These are phyloP conservation scores for Pocillopora meandrina DNA, from an alignment of 92 coral and sea anemone genomes.

Conservation along the genomic window DNA sequence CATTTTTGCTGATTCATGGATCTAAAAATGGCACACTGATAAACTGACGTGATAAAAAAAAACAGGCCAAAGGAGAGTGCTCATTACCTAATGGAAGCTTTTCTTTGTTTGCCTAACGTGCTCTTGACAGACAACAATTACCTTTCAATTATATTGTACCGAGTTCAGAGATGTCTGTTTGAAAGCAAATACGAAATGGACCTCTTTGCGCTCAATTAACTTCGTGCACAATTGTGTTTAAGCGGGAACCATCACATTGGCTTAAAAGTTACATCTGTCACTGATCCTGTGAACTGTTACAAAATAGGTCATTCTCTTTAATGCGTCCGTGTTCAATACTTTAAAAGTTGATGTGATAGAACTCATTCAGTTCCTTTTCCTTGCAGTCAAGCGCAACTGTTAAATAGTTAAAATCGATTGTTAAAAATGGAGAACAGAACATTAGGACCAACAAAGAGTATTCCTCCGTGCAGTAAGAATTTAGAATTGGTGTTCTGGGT, in stretches of 20 bases:
- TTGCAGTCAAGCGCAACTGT: background rate
- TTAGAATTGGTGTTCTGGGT: slow-evolving; percentile 62
- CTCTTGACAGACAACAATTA: too few relatives aligned
- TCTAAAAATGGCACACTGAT: too few relatives aligned
- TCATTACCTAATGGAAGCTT: too few relatives aligned
- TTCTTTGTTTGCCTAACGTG: too few relatives aligned
- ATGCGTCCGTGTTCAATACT: background rate
- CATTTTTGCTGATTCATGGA: too few relatives aligned
- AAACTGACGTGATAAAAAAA: too few relatives aligned
- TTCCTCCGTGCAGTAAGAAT: background rate
- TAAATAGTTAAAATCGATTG: background rate
- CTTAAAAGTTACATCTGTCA: background rate
- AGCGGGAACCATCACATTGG: background rate
- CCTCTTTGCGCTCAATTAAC: background rate
- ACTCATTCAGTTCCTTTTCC: background rate
- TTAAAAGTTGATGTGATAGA: background rate
- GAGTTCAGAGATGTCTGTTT: too few relatives aligned
- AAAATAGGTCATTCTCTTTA: background rate
- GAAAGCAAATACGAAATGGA: background rate
- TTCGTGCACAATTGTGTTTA: background rate
- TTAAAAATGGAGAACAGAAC: slow-evolving; percentile 1
- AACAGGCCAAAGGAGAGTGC: too few relatives aligned
- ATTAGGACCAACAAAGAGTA: background rate
- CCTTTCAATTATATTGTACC: too few relatives aligned
- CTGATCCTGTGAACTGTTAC: background rate